These are phyloP conservation scores for Brachionus calyciflorus DNA, from an alignment of 1,140 invertebrate species.

Conservation along the genomic window DNA sequence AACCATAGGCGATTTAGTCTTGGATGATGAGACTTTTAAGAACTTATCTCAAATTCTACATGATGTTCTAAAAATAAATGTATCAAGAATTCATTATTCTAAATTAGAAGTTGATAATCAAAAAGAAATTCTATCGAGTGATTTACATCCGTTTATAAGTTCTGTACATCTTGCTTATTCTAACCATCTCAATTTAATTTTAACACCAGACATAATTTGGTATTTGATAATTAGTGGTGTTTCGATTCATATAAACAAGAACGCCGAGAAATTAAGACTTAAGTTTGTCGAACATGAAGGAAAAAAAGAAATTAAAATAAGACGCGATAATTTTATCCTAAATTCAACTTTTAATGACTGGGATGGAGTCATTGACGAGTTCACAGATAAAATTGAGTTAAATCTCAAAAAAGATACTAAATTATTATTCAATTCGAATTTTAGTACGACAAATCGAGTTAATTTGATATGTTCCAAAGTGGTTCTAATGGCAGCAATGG, in stretches of 20 bases:
- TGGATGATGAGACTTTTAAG: background rate
- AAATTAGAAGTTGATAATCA: background rate
- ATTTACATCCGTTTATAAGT: constrained; percentile 29
- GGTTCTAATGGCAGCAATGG: constrained; percentile 3
- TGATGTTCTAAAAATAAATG: background rate
- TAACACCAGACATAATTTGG: constrained; percentile 43
- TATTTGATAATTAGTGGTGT: background rate
- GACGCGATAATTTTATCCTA: constrained; percentile 20
- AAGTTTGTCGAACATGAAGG: constrained; percentile 42
- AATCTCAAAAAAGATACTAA: background rate
- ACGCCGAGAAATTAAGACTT: constrained; percentile 5
- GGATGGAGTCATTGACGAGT: constrained; percentile 15
- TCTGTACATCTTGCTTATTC: constrained; percentile 23
- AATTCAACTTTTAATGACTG: constrained; percentile 12
- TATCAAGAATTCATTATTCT: background rate
- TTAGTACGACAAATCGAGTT: constrained; percentile 21
- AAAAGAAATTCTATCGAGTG: constrained; percentile 2
- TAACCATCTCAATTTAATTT: constrained; percentile 16
- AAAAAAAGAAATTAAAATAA: constrained; percentile 17
- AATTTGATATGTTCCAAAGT: background rate
- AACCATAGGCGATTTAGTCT: background rate
- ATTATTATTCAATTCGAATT: constrained; percentile 12
- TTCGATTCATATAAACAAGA: constrained; percentile 8
- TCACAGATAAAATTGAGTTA: background rate
- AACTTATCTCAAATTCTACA: background rate